These are phyloP conservation scores for Siniperca undulata DNA, from an alignment of 2,797 vertebrate genomes.

Conservation along the genomic window DNA sequence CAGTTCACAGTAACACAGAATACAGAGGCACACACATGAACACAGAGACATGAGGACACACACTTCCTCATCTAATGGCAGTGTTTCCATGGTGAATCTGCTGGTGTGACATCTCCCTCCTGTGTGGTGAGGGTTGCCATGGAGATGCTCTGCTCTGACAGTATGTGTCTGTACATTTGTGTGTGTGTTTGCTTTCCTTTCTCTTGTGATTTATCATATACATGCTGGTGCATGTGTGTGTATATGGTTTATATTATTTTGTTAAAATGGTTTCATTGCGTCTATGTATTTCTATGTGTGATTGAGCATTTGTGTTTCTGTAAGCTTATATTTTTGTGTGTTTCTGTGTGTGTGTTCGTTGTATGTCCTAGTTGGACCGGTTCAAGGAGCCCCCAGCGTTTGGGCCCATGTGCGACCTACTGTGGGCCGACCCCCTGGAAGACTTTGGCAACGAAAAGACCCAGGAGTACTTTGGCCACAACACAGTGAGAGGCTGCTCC, in stretches of 20 bases:
- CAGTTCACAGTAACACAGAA: slow-evolving; percentile 45
- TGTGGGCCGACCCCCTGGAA: slow-evolving; percentile 89
- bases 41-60: slow-evolving; percentile 61
- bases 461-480: slow-evolving; percentile 89
- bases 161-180: slow-evolving; percentile 41
- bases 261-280: background rate
- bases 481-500: slow-evolving; percentile 88
- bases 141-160: slow-evolving; percentile 78
- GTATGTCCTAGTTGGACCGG: slow-evolving; percentile 85
- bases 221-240: slow-evolving; percentile 7
- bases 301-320: slow-evolving; percentile 15
- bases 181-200: slow-evolving; percentile 57
- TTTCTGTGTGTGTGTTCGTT: slow-evolving; percentile 46
- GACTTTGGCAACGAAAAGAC: slow-evolving; percentile 90
- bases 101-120: slow-evolving; percentile 80
- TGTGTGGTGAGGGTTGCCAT: slow-evolving; percentile 81
- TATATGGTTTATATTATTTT: background rate
- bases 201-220: slow-evolving; percentile 40
- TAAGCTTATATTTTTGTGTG: slow-evolving; percentile 28
- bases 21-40: slow-evolving; percentile 60
- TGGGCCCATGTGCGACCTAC: slow-evolving; percentile 89
- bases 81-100: slow-evolving; percentile 84
- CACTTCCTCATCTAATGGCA: slow-evolving; percentile 79
- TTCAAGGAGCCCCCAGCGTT: slow-evolving; percentile 89
- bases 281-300: background rate